These are phyloP conservation scores for Macroteleia sp. DNA, from an alignment of 2,888 invertebrate genomes.

Conservation along the genomic window DNA sequence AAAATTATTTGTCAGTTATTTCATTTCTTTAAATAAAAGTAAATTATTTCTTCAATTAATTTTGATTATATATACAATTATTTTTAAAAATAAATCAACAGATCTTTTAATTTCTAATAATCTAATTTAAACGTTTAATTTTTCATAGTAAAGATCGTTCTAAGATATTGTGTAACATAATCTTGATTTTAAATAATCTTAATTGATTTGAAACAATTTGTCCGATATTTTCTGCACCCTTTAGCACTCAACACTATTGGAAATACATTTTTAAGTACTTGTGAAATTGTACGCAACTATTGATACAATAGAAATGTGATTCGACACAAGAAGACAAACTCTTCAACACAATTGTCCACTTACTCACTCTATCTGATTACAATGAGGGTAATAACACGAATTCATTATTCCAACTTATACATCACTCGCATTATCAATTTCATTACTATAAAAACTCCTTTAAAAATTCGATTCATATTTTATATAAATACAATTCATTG, in stretches of 20 bases:
- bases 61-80: too few relatives aligned
- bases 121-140: too few relatives aligned
- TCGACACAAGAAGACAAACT: constrained; percentile 46
- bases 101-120: too few relatives aligned
- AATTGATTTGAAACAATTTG: background rate
- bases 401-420: constrained; percentile 28
- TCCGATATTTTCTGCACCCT: constrained; percentile 30
- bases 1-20: too few relatives aligned
- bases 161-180: too few relatives aligned
- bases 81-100: too few relatives aligned
- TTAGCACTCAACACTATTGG: constrained; percentile 46
- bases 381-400: constrained; percentile 42
- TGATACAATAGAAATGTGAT: constrained; percentile 46
- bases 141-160: too few relatives aligned
- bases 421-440: constrained; percentile 11
- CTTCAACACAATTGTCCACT: constrained; percentile 42
- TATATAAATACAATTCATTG: too few relatives aligned
- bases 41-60: too few relatives aligned
- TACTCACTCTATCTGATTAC: constrained; percentile 38
- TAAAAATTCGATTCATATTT: too few relatives aligned
- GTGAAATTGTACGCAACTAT: constrained; percentile 35
- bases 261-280: constrained; percentile 46
- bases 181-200: background rate
- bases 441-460: too few relatives aligned
- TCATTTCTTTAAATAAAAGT: too few relatives aligned